Percentiles rank a stretch among this genome's conserved stretches.
These are phyloP conservation scores for Xyliphius kryptos DNA, from an alignment of 2,113 vertebrate species.

Conservation along the genomic window DNA sequence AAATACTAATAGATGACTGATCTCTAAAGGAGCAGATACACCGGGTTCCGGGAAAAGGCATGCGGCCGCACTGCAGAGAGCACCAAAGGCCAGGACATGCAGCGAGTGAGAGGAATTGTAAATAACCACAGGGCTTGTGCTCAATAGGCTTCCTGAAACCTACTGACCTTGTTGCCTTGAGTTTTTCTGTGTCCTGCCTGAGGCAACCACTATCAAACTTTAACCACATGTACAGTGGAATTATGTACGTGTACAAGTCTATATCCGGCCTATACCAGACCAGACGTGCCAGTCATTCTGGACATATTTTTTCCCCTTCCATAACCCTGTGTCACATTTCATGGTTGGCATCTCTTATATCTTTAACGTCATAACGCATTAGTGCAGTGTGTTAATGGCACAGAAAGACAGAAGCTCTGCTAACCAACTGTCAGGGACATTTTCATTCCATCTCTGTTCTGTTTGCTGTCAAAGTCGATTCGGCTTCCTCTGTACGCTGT, in stretches of 20 bases:
- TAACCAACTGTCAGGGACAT: slow-evolving; percentile 48
- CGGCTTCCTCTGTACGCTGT: slow-evolving; percentile 38
- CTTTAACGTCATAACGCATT: slow-evolving; percentile 50
- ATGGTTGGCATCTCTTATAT: slow-evolving; percentile 48
- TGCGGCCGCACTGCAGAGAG: slow-evolving; percentile 44
- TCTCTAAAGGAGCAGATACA: slow-evolving; percentile 22
- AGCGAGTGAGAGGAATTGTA: slow-evolving; percentile 45
- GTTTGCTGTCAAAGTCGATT: slow-evolving; percentile 50
- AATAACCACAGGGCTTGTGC: slow-evolving; percentile 49
- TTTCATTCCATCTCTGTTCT: slow-evolving; percentile 42
- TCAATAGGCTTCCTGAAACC: slow-evolving; percentile 53
- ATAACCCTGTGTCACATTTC: slow-evolving; percentile 50
- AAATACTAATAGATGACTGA: slow-evolving; percentile 23
- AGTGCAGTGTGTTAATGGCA: slow-evolving; percentile 40
- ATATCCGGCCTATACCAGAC: too few species aligned
- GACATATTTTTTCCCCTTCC: slow-evolving; percentile 20
- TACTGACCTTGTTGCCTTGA: slow-evolving; percentile 59
- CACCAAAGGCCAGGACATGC: slow-evolving; percentile 49
- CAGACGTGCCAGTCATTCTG: too few species aligned
- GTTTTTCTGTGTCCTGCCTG: slow-evolving; percentile 52
- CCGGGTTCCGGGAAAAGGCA: slow-evolving; percentile 15
- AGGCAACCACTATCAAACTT: slow-evolving; percentile 56
- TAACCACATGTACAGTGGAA: slow-evolving; percentile 53
- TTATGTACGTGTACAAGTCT: slow-evolving; percentile 42
- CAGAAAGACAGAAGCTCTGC: slow-evolving; percentile 42